Evolutionary conservation across 2,888 invertebrate species (phyloP), one percentile per base, ranked within the genome.

Genomic region (Endotricha flammealis): DNA sequence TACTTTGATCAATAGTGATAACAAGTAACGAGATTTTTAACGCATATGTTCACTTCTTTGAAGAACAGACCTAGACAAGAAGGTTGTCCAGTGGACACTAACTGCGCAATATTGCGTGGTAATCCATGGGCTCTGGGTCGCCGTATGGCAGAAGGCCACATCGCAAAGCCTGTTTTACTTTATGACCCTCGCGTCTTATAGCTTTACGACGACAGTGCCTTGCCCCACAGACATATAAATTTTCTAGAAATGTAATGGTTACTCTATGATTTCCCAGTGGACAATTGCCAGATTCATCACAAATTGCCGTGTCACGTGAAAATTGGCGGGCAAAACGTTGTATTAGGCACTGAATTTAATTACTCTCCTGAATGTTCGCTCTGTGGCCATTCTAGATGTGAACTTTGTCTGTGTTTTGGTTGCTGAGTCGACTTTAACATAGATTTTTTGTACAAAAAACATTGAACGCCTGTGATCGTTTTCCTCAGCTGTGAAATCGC

Each of bases 161-260:
- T 64, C 66, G 62, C 64, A 75, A 74, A 74, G 71, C 66, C 55
- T 61, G 66, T 71, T 74, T 67, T 65, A 77, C 70, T 82, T 83
- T 83, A 82, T 76, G 81, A 82, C 47, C 64, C 48, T 35, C 60
- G 64, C 70, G 67, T 70, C 70, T 69, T 70, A 66, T 61, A 63
- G 66, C 71, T 82, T 83, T 81, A 82, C 73, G 79, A 79, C 69
- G 64, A 68, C 64, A 52, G 62, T 58, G 62, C 61, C 70, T n/a
- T 70, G 68, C 53, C 37, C 41, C 60, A 27, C 39, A 31, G 56
- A 53, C 25, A 20, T 53, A 56, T 32, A 45, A 29, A 29, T 7
- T 13, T 23, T 14, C 52, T 56, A 38, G 57, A 64, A 47, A 37
- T 29, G 53, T 13, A 44, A 37, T 49, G 47, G 43, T 38, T 40